Evolutionary conservation across 2,888 invertebrate genomes (phyloP), one percentile per base, ranked within the genome.

Genomic region (Habroteleia sp.): DNA sequence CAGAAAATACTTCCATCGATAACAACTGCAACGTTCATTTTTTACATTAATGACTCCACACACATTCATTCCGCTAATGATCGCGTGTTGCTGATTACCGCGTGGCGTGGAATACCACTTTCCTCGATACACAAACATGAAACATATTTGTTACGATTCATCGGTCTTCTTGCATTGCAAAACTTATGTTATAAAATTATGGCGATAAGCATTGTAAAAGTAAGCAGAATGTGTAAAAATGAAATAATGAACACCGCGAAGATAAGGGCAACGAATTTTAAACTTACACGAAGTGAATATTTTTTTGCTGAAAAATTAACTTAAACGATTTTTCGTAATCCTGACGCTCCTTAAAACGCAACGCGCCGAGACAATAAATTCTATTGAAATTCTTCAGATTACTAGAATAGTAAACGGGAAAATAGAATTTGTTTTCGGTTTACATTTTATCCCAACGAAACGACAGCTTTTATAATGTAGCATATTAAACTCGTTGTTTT

Each of bases 1-100:
- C 29, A 16, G 29, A 8, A 56, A 56, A 29, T 13, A 17, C 17
- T 56, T 56, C 42, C 42, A 42, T 56, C 42, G 25, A 29, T 41
- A 56, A 56, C 31, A 41, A 29, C 23, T 23, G 25, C 33, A 14
- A 10, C 27, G 35, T 11, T 37, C 37, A 37, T 60, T 37, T 60
- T 48, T 39, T 71, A 71, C 54, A 63, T 71, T 63, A 71, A 71
- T 63, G 52, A 60, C 39, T 52, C 27, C 14, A 31, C 52, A 46
- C 39, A 39, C 29, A 13, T 54, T 60, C 39, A 42, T 46, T 62
- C 8, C 25, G 14, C 11, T 62, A 71, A 71, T 56, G 62, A 71
- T 71, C 56, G 71, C 71, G 63, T 72, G 72, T 29, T 50, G 39
- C 27, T 56, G 56, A 48, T 44, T 37, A 33, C 63, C 39, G 41